phyloP scores from a whole-genome alignment of 2,888 invertebrate genomes.

The Entomobrya proxima region DNA sequence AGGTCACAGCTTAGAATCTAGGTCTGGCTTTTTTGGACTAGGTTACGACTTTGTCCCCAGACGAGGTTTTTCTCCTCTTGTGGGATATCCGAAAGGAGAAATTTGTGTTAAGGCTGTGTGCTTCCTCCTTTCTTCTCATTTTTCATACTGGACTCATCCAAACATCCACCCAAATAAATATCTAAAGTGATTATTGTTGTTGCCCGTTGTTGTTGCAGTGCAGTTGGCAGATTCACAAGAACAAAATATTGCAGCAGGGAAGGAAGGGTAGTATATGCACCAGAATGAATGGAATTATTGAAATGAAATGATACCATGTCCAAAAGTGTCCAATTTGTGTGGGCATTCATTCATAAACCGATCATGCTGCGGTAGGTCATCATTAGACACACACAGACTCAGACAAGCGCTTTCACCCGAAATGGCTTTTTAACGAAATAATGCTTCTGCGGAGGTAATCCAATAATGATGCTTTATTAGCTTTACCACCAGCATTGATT shows the following conservation, averaged over 20 bases:
- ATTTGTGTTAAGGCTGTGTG: not conserved
- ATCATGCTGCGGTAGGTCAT: conserved; percentile 44
- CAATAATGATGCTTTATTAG: not conserved
- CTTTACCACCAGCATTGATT: not conserved
- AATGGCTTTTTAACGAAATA: not conserved
- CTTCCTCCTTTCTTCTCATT: not conserved
- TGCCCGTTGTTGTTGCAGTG: not conserved
- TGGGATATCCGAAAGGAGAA: no score
- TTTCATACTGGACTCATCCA: conserved; percentile 27
- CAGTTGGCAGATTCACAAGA: not conserved
- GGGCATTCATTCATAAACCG: not conserved
- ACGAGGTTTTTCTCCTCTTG: not conserved
- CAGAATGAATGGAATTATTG: not conserved
- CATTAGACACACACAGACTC: conserved; percentile 6
- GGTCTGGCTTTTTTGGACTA: conserved; percentile 8
- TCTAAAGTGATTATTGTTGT: not conserved
- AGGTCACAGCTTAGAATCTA: not conserved
- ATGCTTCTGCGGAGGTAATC: not conserved
- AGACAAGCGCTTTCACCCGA: not conserved
- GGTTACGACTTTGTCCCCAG: conserved; percentile 1
- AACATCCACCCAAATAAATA: not conserved
- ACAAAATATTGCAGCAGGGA: conserved; percentile 19
- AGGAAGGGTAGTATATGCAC: no score
- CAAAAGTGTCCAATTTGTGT: not conserved
- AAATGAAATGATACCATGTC: not conserved